Conservation (phyloP, 2,113 vertebrate species). For the Benitochromis conjunctus region DNA sequence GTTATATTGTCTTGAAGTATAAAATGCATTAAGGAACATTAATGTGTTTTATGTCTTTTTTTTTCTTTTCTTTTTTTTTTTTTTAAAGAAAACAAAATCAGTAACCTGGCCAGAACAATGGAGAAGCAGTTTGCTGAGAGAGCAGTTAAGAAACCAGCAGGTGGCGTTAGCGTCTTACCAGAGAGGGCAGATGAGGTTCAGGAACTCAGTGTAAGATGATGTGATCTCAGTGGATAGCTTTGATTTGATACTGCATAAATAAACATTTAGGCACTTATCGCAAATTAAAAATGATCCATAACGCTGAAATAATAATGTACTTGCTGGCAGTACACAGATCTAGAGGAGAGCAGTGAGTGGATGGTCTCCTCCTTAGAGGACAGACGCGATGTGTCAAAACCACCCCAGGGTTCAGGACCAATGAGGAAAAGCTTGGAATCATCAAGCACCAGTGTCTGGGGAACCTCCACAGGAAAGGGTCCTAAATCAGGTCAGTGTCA, state of each 20-base stretch:
- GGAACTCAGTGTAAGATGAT: conserved; percentile 77
- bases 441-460: conserved; percentile 79
- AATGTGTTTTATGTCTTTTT: neutral
- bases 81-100: conserved; percentile 71
- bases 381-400: conserved; percentile 50
- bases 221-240: neutral
- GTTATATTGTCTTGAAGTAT: neutral
- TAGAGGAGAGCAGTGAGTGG: conserved; percentile 82
- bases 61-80: no score
- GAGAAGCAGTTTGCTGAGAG: conserved; percentile 71
- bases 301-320: neutral
- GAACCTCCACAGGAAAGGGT: conserved; percentile 58
- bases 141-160: conserved; percentile 67
- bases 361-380: conserved; percentile 84
- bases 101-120: conserved; percentile 71
- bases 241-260: neutral
- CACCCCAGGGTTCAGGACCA: conserved; percentile 41
- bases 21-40: neutral
- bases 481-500: conserved; percentile 76
- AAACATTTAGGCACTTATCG: neutral
- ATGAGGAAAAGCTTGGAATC: conserved; percentile 74
- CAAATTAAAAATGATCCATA: neutral
- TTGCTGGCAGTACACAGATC: conserved; percentile 51
- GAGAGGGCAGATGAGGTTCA: conserved; percentile 73
- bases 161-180: conserved; percentile 72